Evolutionary conservation across 2,797 vertebrate species (phyloP), one percentile per base, ranked within the genome.

Genomic region (Fundulus diaphanus): DNA sequence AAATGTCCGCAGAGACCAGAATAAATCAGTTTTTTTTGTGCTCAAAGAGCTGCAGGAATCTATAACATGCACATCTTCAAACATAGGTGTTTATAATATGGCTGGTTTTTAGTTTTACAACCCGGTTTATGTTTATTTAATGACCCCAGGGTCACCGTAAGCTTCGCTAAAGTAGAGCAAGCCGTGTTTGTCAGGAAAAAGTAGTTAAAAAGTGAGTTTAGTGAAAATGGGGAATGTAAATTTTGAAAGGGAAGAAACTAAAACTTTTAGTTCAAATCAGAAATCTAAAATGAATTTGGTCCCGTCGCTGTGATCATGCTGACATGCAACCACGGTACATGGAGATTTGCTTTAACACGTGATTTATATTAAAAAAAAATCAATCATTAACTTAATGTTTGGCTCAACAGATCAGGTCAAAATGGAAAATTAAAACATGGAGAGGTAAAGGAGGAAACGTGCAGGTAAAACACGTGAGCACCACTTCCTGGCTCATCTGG

Each of bases 81-180:
- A 44, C 1, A 5, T 9, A 42, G 63, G 24, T 66, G 40, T 66
- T 66, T 42, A 13, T 66, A 27, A 42, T 42, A 66, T 42, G 63
- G 63, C 42, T 66, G 37, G 63, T 27, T 66, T 27, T 66, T 66
- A 24, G 12, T 42, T 42, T 42, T 66, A 66, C 37, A 66, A 66
- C 24, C 6, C 11, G 15, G 20, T 44, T 66, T 66, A 66, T 66
- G 63, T 66, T 66, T 66, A 66, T 66, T 66, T 66, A 42, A 66
- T 66, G 63, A 66, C 63, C 37, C n/a, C 37, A 0, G 22, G 24
- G 63, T 40, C 22, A 11, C 63, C 15, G 63, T 7, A 66, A 42
- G 37, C 27, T 13, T 22, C 37, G 24, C 63, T 66, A 15, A 66
- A 66, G 22, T 40, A 61, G 59, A 63, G 33, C 33, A 37, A 63